Evolutionary conservation across 2,797 vertebrate species (phyloP), one percentile per base, ranked within the genome.

Genomic region (Etheostoma nigrum): DNA sequence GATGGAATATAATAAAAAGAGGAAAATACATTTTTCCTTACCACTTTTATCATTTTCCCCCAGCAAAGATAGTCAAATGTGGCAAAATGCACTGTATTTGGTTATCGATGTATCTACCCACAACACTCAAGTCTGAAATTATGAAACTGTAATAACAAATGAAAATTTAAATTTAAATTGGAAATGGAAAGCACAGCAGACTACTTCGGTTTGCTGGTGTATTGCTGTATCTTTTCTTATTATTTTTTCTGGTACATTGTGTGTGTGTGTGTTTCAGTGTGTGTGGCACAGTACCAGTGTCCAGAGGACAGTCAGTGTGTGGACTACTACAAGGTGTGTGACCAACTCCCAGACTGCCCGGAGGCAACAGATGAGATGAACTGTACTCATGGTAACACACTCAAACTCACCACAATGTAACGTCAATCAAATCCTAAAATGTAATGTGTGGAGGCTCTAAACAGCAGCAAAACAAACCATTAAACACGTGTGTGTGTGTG

Each of bases 241-340:
- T 4, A 3, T 40, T 10, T 14, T 44, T 14, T 13, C 40, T 44
- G 42, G 13, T 23, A 11, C 15, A 7, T 68, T 67, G 52, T 68
- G 5, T 68, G 30, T 80, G 57, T 84, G 75, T 81, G 42, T 86
- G 21, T 81, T 60, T 71, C 84, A 98, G 97, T 98, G 49, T 99
- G 97, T 89, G 94, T 93, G 54, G 97, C 95, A 2, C 95, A 95
- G 78, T 97, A 95, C 89, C 96, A 92, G 85, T 98, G 97, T 87
- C 93, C 5, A 0, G 96, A 96, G 74, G 95, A 97, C 91, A 96
- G 96, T 84, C 95, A 89, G 1, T 98, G 97, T 94, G 94, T 98
- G 0, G 93, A 96, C 40, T 95, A 96, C 91, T 94, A 95, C 88
- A 94, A 90, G 59, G 91, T 98, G 83, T 99, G 97, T 68, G 94